Evolutionary conservation across 2,113 vertebrate species (phyloP).

Genomic region (Spheniscus mendiculus): DNA sequence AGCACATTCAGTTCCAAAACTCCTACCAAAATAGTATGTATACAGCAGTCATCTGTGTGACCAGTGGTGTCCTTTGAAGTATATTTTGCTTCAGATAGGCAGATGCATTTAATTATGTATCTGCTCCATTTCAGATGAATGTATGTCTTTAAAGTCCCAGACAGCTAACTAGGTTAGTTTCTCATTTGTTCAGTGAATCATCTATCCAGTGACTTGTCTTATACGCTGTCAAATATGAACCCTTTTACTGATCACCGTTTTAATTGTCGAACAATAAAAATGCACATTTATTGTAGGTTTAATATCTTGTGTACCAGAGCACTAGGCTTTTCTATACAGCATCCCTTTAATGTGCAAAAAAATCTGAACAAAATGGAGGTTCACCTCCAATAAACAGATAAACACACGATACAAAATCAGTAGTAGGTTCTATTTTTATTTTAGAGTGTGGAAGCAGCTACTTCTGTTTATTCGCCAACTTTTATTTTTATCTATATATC

Average conservation of each 20-base stretch:
- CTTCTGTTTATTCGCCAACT: neutral
- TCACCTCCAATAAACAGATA: neutral
- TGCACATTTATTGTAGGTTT: neutral
- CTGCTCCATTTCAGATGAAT: slow-evolving; percentile 1
- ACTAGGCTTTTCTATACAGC: neutral
- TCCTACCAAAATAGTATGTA: neutral
- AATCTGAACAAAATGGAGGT: neutral
- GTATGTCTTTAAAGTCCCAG: neutral
- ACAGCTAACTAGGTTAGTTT: neutral
- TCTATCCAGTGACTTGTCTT: neutral
- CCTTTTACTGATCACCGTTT: neutral
- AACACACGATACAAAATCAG: neutral
- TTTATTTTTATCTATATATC: neutral
- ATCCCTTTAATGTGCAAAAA: neutral
- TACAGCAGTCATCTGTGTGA: neutral
- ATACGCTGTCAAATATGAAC: neutral
- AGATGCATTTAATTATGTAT: slow-evolving; percentile 10
- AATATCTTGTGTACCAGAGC: neutral
- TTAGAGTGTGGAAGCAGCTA: neutral
- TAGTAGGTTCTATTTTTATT: neutral
- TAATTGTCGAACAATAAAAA: neutral
- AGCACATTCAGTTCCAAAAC: neutral
- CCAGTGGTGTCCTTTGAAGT: slow-evolving; percentile 7
- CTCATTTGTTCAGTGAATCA: neutral
- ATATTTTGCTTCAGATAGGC: neutral